Evolutionary conservation across 2,797 vertebrate species (phyloP), one percentile per base, ranked within the genome.

Genomic region (Odontamblyopus lacepedii): DNA sequence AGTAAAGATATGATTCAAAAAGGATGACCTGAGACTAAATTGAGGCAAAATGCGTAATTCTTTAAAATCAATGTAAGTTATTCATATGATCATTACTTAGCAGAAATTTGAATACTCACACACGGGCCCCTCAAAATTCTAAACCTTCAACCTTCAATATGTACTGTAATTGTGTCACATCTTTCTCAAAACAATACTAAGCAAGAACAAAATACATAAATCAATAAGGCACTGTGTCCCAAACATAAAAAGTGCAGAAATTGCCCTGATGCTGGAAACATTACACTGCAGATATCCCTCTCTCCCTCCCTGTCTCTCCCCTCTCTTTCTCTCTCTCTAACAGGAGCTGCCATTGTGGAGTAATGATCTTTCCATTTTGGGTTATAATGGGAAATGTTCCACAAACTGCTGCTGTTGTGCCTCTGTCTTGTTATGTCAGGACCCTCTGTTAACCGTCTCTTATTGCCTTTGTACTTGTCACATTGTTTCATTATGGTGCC

Each of bases 401-500:
- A 73, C 64, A 78, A 64, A 73, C 72, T 65, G 59, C 76, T 71
- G n/a, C 1, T 8, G 70, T 32, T 63, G 29, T 51, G 48, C 61
- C 69, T 75, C 74, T 72, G 35, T 51, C 65, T 19, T 64, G 41
- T 62, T 70, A 55, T 78, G 78, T 73, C 83, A 70, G 78, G 63
- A 67, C 69, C 75, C 67, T 7, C 56, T n/a, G 44, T 78, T 76
- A 60, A 68, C 70, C 8, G 11, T 77, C 38, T 2, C 59, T 74
- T 60, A 71, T 38, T 53, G 60, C 66, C 51, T 78, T 75, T 80
- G 71, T 79, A 71, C 76, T 27, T 56, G 74, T 75, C 77, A 70
- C 72, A 70, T 63, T 59, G 74, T 84, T 78, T 78, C 82, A 85
- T 85, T 85, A 83, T 78, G 73, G 30, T 78, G 77, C 88, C 82